Evolutionary conservation across 1,140 invertebrate species (phyloP).

Genomic region (Drosophila arawakana): DNA sequence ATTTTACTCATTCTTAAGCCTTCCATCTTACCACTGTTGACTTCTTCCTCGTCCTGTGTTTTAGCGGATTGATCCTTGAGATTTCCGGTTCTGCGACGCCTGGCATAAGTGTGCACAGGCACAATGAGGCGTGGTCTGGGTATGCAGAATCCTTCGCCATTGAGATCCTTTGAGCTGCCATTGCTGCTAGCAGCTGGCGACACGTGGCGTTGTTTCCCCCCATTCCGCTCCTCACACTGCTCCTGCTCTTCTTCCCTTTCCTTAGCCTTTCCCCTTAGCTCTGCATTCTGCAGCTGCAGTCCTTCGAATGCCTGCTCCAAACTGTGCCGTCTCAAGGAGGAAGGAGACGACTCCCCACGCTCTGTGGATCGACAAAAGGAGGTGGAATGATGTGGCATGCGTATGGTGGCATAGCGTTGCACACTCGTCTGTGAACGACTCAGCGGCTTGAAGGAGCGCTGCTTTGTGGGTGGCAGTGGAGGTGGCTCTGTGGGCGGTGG

Average conservation of each 20-base stretch:
- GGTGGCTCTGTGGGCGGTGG: slow-evolving; percentile 66
- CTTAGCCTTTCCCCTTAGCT: not conserved
- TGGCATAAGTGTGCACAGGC: slow-evolving; percentile 93
- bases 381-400: slow-evolving; percentile 64
- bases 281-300: slow-evolving; percentile 32
- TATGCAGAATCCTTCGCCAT: slow-evolving; percentile 89
- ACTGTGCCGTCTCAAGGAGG: slow-evolving; percentile 47
- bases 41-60: slow-evolving; percentile 28
- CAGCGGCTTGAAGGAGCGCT: slow-evolving; percentile 45
- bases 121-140: slow-evolving; percentile 93
- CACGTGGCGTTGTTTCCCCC: slow-evolving; percentile 31
- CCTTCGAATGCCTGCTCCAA: slow-evolving; percentile 60
- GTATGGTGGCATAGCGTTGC: slow-evolving; percentile 72
- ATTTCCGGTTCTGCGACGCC: slow-evolving; percentile 91
- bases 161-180: slow-evolving; percentile 77
- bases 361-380: slow-evolving; percentile 38
- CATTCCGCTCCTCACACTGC: too few species aligned
- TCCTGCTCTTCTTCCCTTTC: not conserved
- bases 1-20: not conserved
- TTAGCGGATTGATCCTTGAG: slow-evolving; percentile 78
- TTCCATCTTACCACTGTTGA: slow-evolving; percentile 56
- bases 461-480: slow-evolving; percentile 50
- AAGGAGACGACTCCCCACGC: not conserved
- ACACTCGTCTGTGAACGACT: slow-evolving; percentile 63
- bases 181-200: slow-evolving; percentile 65